Evolutionary conservation across 2,113 vertebrate genomes (phyloP), one percentile per base, ranked within the genome.

Genomic region (Ursus arctos): DNA sequence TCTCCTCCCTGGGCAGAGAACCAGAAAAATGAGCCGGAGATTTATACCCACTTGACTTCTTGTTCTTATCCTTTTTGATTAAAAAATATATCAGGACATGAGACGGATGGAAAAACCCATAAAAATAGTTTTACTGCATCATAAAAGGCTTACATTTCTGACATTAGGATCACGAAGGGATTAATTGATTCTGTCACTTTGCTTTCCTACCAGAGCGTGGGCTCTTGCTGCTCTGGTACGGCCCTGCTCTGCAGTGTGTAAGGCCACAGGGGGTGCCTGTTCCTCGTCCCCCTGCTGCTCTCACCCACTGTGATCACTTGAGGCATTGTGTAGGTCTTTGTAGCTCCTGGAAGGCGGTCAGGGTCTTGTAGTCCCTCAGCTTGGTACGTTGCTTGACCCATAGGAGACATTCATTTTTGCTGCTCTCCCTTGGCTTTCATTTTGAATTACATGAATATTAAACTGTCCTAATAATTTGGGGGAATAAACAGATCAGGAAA

Each of bases 11-110:
- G 72, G 80, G 49, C 57, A 95, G 51, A 49, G 96, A 72, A 95
- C 95, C 84, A 95, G 79, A 63, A 92, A 95, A 97, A 89, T 14
- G 85, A 95, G 91, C 26, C 36, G 51, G 47, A 98, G 97, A 96
- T 97, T 88, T 97, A 98, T 94, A 92, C 83, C 51, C 82, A 86
- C 91, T 96, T 98, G 89, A 95, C 94, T 98, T 96, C 67, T 87
- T 96, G 26, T 96, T 98, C 95, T 96, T 98, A 98, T 94, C 53
- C 91, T 91, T 98, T 98, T 98, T 98, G 93, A 98, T 98, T 98
- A 96, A 88, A 98, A 98, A 98, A 97, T 95, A 95, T 69, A 97
- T 97, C 98, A 94, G 98, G 97, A 98, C 98, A 85, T 82, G 96
- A 97, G 97, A 93, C 19, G 80, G 88, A 97, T 98, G 95, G 95